Percentiles rank a stretch among this genome's conserved stretches.
These are phyloP conservation scores for Cololabis saira DNA, from an alignment of 2,113 vertebrate species.

Conservation along the genomic window DNA sequence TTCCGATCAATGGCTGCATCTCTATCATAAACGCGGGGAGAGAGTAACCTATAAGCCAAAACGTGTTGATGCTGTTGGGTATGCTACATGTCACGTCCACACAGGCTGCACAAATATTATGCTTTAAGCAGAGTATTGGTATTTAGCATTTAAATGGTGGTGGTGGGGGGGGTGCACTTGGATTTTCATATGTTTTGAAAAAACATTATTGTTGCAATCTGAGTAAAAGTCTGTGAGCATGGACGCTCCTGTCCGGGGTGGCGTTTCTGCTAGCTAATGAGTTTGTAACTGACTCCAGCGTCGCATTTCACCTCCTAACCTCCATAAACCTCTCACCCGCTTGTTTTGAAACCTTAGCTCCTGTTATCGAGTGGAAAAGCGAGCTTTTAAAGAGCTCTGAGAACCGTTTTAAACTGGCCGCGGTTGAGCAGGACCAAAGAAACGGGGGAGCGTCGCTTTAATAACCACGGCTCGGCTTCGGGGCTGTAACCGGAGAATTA, in stretches of 20 bases:
- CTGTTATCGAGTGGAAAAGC: constrained; percentile 40
- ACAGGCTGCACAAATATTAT: background rate
- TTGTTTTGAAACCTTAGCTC: constrained; percentile 54
- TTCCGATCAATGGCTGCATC: too few relatives aligned
- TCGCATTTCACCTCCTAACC: constrained; percentile 6
- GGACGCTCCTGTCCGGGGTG: background rate
- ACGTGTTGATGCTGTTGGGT: too few relatives aligned
- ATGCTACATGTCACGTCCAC: background rate
- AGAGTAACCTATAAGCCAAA: too few relatives aligned
- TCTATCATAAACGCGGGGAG: too few relatives aligned
- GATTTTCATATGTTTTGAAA: background rate
- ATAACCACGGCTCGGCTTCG: constrained; percentile 17
- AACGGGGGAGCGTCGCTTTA: constrained; percentile 4
- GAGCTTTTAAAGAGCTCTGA: constrained; percentile 39
- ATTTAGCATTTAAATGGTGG: constrained; percentile 2
- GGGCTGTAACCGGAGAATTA: constrained; percentile 27
- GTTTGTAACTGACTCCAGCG: background rate
- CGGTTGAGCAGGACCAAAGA: constrained; percentile 5
- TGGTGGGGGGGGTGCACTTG: background rate
- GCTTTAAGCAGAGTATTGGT: background rate
- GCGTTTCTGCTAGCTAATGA: background rate
- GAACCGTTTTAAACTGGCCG: constrained; percentile 47
- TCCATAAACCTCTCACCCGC: background rate
- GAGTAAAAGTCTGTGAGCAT: too few relatives aligned
- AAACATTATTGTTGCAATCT: background rate